These are phyloP conservation scores for Alexandromys fortis DNA, from an alignment of 2,113 vertebrate genomes.

Conservation along the genomic window DNA sequence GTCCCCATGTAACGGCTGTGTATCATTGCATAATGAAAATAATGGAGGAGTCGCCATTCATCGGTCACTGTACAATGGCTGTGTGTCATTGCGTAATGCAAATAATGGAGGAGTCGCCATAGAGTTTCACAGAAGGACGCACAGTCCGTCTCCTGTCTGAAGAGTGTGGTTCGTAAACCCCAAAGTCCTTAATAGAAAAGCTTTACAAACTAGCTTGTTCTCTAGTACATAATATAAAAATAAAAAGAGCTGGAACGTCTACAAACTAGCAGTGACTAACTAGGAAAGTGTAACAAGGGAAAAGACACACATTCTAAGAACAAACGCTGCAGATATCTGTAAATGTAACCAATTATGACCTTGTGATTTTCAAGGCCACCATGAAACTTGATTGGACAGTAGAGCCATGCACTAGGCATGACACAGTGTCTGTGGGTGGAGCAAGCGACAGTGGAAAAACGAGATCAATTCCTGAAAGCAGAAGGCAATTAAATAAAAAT, in stretches of 20 bases:
- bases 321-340: not conserved
- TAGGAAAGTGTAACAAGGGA: not conserved
- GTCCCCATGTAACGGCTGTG: not conserved
- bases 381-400: not conserved
- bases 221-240: not conserved
- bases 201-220: not conserved
- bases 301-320: not conserved
- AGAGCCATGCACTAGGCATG: not conserved
- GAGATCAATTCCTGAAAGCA: not conserved
- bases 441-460: not conserved
- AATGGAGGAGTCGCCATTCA: not conserved
- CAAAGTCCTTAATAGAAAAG: not conserved
- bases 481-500: not conserved
- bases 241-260: not conserved
- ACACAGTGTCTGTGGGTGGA: fast-evolving
- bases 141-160: not conserved
- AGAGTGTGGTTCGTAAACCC: not conserved
- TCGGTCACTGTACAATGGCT: not conserved
- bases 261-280: not conserved
- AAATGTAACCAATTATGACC: not conserved
- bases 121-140: not conserved
- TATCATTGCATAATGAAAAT: not conserved
- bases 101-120: not conserved
- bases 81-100: not conserved
- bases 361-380: not conserved